Percentiles rank a stretch among this genome's conserved stretches.
phyloP scores from a whole-genome alignment of 2,888 invertebrate genomes.

The Bruchidius siliquastri region DNA sequence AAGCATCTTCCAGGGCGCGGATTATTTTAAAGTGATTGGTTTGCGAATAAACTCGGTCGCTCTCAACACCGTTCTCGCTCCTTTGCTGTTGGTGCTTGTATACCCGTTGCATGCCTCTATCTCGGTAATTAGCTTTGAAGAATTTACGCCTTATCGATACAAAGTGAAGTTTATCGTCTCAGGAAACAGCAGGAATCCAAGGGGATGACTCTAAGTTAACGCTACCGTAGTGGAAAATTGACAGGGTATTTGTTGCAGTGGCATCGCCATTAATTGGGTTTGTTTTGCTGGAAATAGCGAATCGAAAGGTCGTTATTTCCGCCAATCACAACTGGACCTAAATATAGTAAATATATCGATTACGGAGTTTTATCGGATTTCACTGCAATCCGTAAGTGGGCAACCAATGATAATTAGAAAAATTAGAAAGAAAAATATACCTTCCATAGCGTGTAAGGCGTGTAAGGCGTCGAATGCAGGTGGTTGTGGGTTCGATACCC shows the following conservation, averaged over 20 bases:
- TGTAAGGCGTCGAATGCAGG: no score
- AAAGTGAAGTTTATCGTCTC: constrained; percentile 27
- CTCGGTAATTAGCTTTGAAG: constrained; percentile 27
- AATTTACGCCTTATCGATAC: constrained; percentile 28
- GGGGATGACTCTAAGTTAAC: not conserved
- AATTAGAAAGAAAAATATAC: no score
- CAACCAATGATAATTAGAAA: no score
- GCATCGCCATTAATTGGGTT: not conserved
- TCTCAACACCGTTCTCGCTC: not conserved
- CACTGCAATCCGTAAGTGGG: no score
- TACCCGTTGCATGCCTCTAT: constrained; percentile 11
- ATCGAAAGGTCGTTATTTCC: not conserved
- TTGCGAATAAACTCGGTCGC: not conserved
- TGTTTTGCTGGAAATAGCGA: not conserved
- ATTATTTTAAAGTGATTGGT: not conserved
- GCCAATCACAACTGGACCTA: not conserved
- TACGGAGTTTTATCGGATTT: no score
- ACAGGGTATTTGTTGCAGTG: not conserved
- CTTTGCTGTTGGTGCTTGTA: not conserved
- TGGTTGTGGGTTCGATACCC: no score
- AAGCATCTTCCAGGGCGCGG: not conserved
- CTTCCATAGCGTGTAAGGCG: no score
- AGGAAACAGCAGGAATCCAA: constrained; percentile 28
- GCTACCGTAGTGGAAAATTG: not conserved
- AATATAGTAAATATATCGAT: no score